Conservation (phyloP, 2,888 invertebrate species). For the Asteroscopus sphinx region DNA sequence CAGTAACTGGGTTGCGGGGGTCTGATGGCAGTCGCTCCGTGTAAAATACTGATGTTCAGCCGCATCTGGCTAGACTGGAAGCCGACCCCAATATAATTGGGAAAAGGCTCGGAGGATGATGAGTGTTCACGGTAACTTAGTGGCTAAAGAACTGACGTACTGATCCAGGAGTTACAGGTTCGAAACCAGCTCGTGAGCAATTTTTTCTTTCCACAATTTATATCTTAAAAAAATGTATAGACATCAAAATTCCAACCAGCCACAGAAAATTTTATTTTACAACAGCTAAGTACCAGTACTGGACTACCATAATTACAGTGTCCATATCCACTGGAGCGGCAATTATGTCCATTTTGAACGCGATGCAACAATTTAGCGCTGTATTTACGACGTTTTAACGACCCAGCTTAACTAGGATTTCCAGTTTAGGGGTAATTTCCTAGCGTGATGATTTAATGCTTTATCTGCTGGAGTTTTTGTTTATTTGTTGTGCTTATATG, state of each 20-base stretch:
- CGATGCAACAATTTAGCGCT: conserved; percentile 59
- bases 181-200: no score
- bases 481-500: conserved; percentile 7
- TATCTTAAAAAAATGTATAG: background rate
- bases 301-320: conserved; percentile 52
- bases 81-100: no score
- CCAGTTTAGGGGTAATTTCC: conserved; percentile 50
- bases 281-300: conserved; percentile 21
- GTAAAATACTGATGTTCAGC: no score
- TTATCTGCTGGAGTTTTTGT: conserved; percentile 18
- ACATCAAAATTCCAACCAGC: background rate
- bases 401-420: conserved; percentile 48
- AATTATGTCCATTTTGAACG: conserved; percentile 57
- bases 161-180: no score
- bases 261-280: conserved; percentile 9
- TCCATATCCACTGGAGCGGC: conserved; percentile 44
- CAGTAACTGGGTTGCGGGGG: no score
- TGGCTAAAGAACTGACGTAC: no score
- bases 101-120: no score
- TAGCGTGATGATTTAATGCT: conserved; percentile 42
- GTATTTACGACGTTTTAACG: conserved; percentile 63
- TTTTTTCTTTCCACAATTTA: no score
- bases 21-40: no score
- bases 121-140: no score
- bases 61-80: no score